phyloP scores from a whole-genome alignment of 2,888 invertebrate genomes.

The Geophilus truncorum region DNA sequence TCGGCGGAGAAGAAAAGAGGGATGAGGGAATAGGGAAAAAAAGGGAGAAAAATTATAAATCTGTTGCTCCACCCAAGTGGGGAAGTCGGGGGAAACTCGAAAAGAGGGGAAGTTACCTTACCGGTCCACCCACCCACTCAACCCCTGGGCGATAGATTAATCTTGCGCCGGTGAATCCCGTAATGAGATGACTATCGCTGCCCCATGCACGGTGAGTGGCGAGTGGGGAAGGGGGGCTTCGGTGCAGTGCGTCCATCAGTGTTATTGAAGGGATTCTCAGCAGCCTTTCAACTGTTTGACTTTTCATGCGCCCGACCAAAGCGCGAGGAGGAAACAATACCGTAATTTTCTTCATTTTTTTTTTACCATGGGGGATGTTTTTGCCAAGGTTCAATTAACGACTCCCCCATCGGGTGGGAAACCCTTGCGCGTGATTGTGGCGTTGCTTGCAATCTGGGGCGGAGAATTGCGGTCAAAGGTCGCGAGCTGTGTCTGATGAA shows the following conservation, averaged over 20 bases:
- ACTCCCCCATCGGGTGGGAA: neutral
- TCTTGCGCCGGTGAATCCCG: neutral
- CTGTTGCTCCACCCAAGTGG: neutral
- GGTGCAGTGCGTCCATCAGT: neutral
- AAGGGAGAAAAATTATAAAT: neutral
- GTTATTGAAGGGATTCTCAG: neutral
- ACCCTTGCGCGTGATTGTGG: conserved; percentile 20
- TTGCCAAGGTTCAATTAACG: neutral
- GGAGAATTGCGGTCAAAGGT: conserved; percentile 16
- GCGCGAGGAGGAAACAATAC: neutral
- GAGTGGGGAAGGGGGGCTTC: neutral
- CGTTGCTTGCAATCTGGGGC: conserved; percentile 12
- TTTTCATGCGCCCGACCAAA: neutral
- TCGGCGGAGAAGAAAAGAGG: neutral
- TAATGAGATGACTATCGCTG: neutral
- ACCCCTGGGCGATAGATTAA: neutral
- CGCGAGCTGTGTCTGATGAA: conserved; percentile 10
- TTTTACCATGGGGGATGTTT: neutral
- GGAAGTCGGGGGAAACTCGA: neutral
- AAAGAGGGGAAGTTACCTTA: neutral
- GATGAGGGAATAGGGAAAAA: neutral
- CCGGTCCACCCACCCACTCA: neutral
- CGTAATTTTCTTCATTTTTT: neutral
- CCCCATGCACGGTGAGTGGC: neutral
- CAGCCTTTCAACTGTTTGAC: conserved; percentile 12